These are phyloP conservation scores for Istiophorus platypterus DNA, from an alignment of 2,113 vertebrate genomes.

Conservation along the genomic window DNA sequence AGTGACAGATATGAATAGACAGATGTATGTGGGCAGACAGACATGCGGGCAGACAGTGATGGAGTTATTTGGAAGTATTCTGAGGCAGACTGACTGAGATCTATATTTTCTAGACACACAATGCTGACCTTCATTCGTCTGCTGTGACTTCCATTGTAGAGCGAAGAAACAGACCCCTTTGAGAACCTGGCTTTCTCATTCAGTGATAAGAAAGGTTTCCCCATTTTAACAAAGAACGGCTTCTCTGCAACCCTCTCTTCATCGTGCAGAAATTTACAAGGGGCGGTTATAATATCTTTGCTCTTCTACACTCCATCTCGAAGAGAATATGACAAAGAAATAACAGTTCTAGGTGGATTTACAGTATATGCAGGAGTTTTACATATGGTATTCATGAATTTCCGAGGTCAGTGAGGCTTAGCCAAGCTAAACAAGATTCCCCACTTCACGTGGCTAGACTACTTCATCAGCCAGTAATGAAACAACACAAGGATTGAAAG, in stretches of 20 bases:
- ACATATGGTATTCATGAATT: conserved; percentile 71
- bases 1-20: conserved; percentile 54
- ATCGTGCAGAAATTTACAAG: conserved; percentile 61
- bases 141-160: conserved; percentile 52
- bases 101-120: conserved; percentile 63
- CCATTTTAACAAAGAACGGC: conserved; percentile 58
- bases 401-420: conserved; percentile 58
- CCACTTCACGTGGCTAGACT: conserved; percentile 67
- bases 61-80: conserved; percentile 48
- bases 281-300: conserved; percentile 60
- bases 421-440: conserved; percentile 81
- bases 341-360: conserved; percentile 74
- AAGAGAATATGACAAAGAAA: conserved; percentile 64
- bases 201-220: conserved; percentile 64
- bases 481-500: conserved; percentile 72
- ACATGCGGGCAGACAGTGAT: conserved; percentile 56
- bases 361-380: conserved; percentile 65
- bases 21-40: conserved; percentile 46
- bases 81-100: conserved; percentile 39
- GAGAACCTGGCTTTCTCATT: conserved; percentile 77
- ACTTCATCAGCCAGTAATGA: conserved; percentile 80
- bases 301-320: conserved; percentile 37
- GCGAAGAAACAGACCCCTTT: conserved; percentile 58
- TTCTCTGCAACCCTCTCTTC: conserved; percentile 57
- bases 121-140: conserved; percentile 59